These are phyloP conservation scores for Carassius gibelio DNA, from an alignment of 2,113 vertebrate species.

Conservation along the genomic window DNA sequence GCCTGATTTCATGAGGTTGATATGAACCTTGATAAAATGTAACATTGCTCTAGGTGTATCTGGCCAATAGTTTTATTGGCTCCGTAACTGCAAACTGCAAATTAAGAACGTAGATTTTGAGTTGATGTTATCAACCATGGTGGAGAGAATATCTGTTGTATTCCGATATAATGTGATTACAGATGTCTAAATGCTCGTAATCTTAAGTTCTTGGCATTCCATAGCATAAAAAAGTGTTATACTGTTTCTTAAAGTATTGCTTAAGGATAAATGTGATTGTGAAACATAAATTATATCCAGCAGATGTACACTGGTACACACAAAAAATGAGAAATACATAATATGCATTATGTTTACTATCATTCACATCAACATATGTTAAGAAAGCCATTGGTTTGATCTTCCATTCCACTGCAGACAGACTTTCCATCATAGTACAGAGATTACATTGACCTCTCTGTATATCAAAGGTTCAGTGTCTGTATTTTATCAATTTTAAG, in stretches of 20 bases:
- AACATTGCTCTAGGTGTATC: conserved; percentile 24
- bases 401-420: conserved; percentile 36
- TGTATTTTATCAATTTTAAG: conserved; percentile 70
- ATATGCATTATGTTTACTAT: conserved; percentile 29
- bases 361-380: conserved; percentile 26
- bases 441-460: conserved; percentile 67
- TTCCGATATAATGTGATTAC: conserved; percentile 34
- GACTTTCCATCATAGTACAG: conserved; percentile 52
- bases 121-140: conserved; percentile 21
- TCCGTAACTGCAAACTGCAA: background rate
- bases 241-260: background rate
- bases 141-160: background rate
- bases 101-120: conserved; percentile 10
- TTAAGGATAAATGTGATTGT: background rate
- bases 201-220: conserved; percentile 1
- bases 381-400: conserved; percentile 24
- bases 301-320: background rate
- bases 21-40: conserved; percentile 14
- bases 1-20: conserved; percentile 27
- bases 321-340: background rate
- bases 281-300: background rate
- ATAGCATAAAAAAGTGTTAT: background rate
- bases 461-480: conserved; percentile 72
- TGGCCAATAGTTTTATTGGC: conserved; percentile 24
- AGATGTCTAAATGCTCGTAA: conserved; percentile 15